Conservation (phyloP, 2,797 vertebrate species). For the Astyanax mexicanus region DNA sequence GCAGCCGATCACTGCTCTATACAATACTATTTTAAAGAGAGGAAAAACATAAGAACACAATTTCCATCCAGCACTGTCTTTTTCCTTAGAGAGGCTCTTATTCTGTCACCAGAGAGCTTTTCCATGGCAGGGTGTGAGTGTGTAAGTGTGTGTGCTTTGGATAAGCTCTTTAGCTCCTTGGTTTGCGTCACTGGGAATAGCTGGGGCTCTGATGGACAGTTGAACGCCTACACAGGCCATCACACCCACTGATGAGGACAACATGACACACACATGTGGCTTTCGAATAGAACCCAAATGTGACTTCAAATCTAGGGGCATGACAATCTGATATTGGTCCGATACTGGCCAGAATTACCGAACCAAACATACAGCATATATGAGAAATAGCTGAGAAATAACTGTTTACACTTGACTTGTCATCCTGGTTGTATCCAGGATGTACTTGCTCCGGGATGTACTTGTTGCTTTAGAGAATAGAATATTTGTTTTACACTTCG, state of each 20-base stretch:
- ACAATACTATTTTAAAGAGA: constrained; percentile 6
- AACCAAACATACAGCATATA: too few relatives aligned
- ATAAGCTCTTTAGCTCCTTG: constrained; percentile 1
- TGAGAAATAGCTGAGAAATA: too few relatives aligned
- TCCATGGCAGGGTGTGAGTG: constrained; percentile 18
- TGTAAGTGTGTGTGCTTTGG: not conserved
- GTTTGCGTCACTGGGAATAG: constrained; percentile 24
- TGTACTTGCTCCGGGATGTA: too few relatives aligned
- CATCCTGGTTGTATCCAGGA: too few relatives aligned
- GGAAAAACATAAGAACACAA: constrained; percentile 10
- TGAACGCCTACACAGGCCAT: constrained; percentile 21
- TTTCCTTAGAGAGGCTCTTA: constrained; percentile 1
- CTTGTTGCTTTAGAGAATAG: too few relatives aligned
- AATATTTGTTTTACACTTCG: too few relatives aligned
- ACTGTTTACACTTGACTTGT: too few relatives aligned
- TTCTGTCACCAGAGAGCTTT: not conserved
- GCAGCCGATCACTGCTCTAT: not conserved
- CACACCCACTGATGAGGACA: constrained; percentile 30
- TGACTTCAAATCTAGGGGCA: too few relatives aligned
- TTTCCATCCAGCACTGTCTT: constrained; percentile 47
- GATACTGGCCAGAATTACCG: too few relatives aligned
- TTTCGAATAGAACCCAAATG: too few relatives aligned
- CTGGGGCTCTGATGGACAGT: not conserved
- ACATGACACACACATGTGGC: not conserved
- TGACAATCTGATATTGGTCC: too few relatives aligned